phyloP scores from a whole-genome alignment of 2,797 vertebrate species.

The Thalassophryne amazonica region DNA sequence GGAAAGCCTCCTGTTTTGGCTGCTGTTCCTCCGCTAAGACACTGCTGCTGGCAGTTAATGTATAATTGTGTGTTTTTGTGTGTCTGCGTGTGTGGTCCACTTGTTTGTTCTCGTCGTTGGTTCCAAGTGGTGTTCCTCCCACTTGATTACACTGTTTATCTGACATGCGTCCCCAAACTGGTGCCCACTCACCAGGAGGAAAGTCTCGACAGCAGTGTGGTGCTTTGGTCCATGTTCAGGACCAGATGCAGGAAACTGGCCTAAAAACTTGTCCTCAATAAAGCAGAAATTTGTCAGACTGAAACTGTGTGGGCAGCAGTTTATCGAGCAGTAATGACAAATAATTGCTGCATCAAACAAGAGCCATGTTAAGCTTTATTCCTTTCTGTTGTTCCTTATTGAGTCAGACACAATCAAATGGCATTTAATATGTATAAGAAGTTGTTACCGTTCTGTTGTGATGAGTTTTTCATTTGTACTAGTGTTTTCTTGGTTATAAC shows the following conservation, averaged over 20 bases:
- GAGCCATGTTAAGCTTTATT: no score
- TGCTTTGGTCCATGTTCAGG: neutral
- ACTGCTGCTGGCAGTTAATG: slow-evolving; percentile 1
- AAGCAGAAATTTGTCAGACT: no score
- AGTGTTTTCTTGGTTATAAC: no score
- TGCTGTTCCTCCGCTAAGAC: neutral
- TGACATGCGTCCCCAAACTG: slow-evolving; percentile 4
- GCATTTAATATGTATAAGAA: no score
- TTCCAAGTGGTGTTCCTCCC: slow-evolving; percentile 30
- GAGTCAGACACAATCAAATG: no score
- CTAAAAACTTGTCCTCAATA: no score
- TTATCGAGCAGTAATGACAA: no score
- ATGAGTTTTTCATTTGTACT: no score
- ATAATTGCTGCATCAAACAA: no score
- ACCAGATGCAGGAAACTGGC: neutral
- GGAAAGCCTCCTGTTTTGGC: slow-evolving; percentile 32
- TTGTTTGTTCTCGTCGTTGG: neutral
- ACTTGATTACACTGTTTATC: slow-evolving; percentile 42
- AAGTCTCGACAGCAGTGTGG: slow-evolving; percentile 1
- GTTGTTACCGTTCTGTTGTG: no score
- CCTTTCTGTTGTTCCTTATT: no score
- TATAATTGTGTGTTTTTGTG: neutral
- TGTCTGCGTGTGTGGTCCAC: neutral
- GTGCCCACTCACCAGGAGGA: slow-evolving; percentile 3
- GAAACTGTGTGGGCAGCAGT: no score